Evolutionary conservation across 2,888 invertebrate genomes (phyloP).

Genomic region (Drosophila lutescens): DNA sequence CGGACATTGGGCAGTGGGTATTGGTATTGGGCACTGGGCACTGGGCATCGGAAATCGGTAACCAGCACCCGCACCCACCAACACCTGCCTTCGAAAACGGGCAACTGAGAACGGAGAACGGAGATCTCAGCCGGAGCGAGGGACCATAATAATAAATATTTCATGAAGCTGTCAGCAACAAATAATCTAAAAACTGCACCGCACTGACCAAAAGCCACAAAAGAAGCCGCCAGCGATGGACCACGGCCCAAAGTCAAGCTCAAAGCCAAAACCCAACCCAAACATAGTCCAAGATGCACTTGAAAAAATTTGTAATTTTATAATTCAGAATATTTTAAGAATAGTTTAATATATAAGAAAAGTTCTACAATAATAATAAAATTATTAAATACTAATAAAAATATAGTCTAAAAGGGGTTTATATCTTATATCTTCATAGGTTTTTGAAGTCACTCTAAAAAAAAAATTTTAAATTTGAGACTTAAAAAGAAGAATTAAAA

Average conservation of each 20-base stretch:
- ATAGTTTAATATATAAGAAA: too few species aligned
- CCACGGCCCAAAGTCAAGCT: constrained; percentile 41
- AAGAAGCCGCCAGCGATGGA: constrained; percentile 66
- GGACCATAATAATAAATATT: constrained; percentile 79
- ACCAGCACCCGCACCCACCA: constrained; percentile 45
- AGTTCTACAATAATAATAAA: too few species aligned
- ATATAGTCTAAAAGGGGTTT: too few species aligned
- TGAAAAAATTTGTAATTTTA: background rate
- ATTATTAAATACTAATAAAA: too few species aligned
- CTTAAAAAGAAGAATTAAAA: too few species aligned
- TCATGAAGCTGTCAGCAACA: constrained; percentile 81
- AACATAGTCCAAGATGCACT: constrained; percentile 25
- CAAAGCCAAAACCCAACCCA: constrained; percentile 38
- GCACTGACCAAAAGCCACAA: constrained; percentile 69
- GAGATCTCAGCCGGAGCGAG: constrained; percentile 17
- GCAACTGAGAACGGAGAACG: constrained; percentile 13
- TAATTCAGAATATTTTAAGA: too few species aligned
- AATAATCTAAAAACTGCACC: constrained; percentile 79
- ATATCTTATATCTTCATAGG: too few species aligned
- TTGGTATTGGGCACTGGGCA: constrained; percentile 3
- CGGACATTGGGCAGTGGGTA: constrained; percentile 3
- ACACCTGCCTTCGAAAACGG: constrained; percentile 60
- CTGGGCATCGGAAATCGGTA: constrained; percentile 30
- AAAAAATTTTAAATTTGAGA: too few species aligned
- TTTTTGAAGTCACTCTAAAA: too few species aligned